Percentiles rank a stretch among this genome's conserved stretches.
Conservation (phyloP, 2,797 vertebrate species). For the Petrocephalus schoutedeni region DNA sequence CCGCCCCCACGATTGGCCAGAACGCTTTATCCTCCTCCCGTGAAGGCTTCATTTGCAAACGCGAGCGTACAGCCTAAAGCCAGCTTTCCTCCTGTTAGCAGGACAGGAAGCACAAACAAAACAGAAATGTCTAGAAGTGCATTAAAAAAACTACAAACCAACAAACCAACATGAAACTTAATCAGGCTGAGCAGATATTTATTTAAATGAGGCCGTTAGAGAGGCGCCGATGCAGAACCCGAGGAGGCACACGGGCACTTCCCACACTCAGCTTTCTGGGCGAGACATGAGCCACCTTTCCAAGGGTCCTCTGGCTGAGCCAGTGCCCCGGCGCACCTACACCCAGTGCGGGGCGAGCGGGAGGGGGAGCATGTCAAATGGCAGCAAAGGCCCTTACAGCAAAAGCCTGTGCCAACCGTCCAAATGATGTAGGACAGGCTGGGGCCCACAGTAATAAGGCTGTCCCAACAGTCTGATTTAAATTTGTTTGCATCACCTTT, state of each 20-base stretch:
- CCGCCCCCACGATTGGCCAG: slow-evolving; percentile 44
- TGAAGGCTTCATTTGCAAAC: not conserved
- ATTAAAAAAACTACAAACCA: not conserved
- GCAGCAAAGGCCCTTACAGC: not conserved
- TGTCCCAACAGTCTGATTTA: not conserved
- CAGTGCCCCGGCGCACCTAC: not conserved
- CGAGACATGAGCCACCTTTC: not conserved
- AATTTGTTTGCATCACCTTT: not conserved
- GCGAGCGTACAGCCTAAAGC: not conserved
- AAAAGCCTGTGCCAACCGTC: not conserved
- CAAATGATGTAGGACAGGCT: not conserved
- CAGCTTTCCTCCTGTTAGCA: not conserved
- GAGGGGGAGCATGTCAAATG: not conserved
- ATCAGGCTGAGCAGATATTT: not conserved
- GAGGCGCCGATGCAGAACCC: not conserved
- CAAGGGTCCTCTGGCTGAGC: not conserved
- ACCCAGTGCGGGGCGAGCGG: not conserved
- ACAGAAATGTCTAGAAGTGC: not conserved
- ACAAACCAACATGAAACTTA: not conserved
- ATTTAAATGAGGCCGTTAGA: not conserved
- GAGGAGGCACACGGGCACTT: not conserved
- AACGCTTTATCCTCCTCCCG: slow-evolving; percentile 43
- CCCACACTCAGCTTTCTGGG: not conserved
- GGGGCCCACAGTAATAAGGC: not conserved
- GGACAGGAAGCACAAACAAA: not conserved